Conservation (phyloP, 2,113 vertebrate genomes). For the Stigmatopora nigra region DNA sequence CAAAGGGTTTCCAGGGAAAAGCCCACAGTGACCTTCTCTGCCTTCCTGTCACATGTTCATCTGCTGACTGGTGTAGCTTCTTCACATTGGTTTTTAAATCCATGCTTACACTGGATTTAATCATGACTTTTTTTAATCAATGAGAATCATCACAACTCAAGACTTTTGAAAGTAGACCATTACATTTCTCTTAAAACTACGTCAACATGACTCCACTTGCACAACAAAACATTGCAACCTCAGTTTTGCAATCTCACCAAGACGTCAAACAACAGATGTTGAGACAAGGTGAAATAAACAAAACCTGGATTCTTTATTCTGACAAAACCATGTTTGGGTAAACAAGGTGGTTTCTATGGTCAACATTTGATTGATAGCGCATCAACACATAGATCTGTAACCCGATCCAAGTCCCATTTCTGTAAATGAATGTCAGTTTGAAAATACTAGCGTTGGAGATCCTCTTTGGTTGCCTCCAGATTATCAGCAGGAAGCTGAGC, state of each 20-base stretch:
- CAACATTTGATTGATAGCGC: constrained; percentile 19
- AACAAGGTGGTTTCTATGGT: constrained; percentile 43
- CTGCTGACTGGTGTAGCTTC: constrained; percentile 35
- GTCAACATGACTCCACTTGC: neutral
- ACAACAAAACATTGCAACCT: constrained; percentile 15
- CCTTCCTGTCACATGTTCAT: constrained; percentile 35
- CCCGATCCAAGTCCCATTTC: neutral
- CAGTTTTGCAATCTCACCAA: constrained; percentile 33
- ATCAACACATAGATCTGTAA: constrained; percentile 5
- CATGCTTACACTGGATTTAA: neutral
- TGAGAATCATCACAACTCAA: too few species aligned
- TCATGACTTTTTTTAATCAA: too few species aligned
- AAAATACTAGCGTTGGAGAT: constrained; percentile 1
- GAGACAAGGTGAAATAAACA: neutral
- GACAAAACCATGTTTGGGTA: constrained; percentile 14
- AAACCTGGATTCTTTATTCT: neutral
- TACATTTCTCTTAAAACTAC: neutral
- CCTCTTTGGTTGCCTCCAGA: neutral
- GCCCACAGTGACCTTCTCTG: constrained; percentile 43
- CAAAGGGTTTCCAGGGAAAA: constrained; percentile 55
- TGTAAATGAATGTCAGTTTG: neutral
- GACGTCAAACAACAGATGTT: neutral
- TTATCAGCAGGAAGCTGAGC: constrained; percentile 34
- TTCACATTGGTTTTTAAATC: constrained; percentile 2
- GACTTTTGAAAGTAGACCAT: neutral